Evolutionary conservation across 2,797 vertebrate species (phyloP).

Genomic region (Chelidonichthys spinosus): DNA sequence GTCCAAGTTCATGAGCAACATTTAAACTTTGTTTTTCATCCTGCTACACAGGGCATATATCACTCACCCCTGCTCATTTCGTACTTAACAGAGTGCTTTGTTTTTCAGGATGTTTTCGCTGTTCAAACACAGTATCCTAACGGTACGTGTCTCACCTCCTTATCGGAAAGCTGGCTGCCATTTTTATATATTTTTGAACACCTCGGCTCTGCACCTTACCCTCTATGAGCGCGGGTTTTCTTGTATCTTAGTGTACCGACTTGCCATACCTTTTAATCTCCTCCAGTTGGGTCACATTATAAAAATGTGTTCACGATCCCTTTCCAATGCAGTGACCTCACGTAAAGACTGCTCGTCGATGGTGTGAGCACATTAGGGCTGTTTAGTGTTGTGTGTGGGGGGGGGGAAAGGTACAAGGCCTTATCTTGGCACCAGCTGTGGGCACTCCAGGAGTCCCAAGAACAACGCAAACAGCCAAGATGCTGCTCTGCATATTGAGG

Average conservation of each 20-base stretch:
- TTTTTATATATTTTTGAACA: constrained; percentile 52
- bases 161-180: constrained; percentile 56
- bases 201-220: constrained; percentile 49
- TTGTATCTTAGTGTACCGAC: constrained; percentile 30
- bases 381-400: constrained; percentile 51
- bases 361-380: constrained; percentile 69
- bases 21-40: constrained; percentile 14
- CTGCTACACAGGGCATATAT: background rate
- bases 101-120: constrained; percentile 11
- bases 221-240: constrained; percentile 29
- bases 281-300: constrained; percentile 66
- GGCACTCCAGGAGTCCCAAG: constrained; percentile 65
- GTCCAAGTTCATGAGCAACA: constrained; percentile 13
- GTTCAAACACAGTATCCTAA: constrained; percentile 8
- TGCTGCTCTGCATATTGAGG: constrained; percentile 39
- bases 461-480: constrained; percentile 44
- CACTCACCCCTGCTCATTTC: background rate
- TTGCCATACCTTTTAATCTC: constrained; percentile 49
- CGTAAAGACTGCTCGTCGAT: constrained; percentile 64
- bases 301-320: constrained; percentile 64
- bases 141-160: constrained; percentile 39
- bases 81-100: constrained; percentile 15
- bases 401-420: constrained; percentile 57
- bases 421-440: constrained; percentile 64
- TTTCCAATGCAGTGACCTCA: constrained; percentile 72